Evolutionary conservation across 2,113 vertebrate species (phyloP).

Genomic region (Puffinus mauretanicus): DNA sequence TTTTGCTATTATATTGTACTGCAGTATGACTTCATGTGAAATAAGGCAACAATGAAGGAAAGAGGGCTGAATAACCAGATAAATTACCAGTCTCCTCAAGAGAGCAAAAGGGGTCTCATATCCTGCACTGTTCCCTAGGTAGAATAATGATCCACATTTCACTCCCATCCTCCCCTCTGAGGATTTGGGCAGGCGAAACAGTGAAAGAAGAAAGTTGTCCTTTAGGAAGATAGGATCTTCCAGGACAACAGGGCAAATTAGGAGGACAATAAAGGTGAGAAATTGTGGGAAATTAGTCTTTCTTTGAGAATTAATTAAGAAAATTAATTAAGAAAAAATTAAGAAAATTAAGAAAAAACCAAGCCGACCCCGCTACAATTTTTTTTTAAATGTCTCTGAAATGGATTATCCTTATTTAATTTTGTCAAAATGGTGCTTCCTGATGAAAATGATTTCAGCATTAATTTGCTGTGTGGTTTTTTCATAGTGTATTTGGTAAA

Average conservation of each 20-base stretch:
- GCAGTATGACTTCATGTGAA: background rate
- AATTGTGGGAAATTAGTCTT: background rate
- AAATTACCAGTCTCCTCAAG: background rate
- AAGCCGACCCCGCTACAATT: rapidly evolving
- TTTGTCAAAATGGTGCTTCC: background rate
- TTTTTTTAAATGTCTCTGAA: background rate
- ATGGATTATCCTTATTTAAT: background rate
- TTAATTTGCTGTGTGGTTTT: background rate
- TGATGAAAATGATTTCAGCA: background rate
- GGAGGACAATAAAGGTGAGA: background rate
- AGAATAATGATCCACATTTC: background rate
- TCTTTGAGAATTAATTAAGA: too few species aligned
- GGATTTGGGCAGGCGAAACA: background rate
- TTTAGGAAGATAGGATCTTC: background rate
- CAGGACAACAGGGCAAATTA: background rate
- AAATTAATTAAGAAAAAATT: too few species aligned
- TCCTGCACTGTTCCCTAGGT: background rate
- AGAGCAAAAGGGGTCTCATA: background rate
- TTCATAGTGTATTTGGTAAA: background rate
- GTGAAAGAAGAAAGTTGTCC: background rate
- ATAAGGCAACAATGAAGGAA: background rate
- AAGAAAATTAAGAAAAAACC: background rate
- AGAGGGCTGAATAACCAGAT: background rate
- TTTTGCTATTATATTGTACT: background rate
- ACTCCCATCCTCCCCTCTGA: background rate